Percentiles rank a stretch among this genome's conserved stretches.
phyloP scores from a whole-genome alignment of 2,113 vertebrate species.

The Physeter macrocephalus region DNA sequence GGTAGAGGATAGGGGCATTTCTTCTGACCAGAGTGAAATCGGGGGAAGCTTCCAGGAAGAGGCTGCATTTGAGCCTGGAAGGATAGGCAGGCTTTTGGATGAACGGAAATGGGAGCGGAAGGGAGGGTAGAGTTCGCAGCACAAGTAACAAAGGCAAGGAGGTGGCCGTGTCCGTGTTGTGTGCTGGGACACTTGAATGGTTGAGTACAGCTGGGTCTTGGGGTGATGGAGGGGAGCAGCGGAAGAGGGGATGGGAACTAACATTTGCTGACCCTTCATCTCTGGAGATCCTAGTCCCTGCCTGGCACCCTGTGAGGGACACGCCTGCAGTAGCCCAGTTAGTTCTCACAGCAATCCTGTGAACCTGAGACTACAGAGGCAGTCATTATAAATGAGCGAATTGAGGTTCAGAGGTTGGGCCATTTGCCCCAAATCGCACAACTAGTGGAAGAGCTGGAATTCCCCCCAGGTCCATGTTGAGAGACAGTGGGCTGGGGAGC shows the following conservation, averaged over 20 bases:
- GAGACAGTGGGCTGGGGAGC: not conserved
- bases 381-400: not conserved
- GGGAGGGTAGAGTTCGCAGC: not conserved
- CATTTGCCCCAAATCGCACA: not conserved
- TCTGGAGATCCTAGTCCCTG: not conserved
- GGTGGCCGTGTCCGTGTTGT: not conserved
- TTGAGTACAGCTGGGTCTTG: not conserved
- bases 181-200: not conserved
- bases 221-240: not conserved
- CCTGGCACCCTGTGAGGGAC: not conserved
- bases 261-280: not conserved
- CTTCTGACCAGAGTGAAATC: not conserved
- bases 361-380: not conserved
- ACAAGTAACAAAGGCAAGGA: not conserved
- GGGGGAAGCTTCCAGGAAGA: not conserved
- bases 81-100: not conserved
- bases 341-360: not conserved
- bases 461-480: not conserved
- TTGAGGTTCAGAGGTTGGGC: not conserved
- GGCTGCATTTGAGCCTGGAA: not conserved
- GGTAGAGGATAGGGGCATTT: not conserved
- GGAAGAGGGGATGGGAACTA: not conserved
- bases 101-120: not conserved
- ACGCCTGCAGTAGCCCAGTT: not conserved
- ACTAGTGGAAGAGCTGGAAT: not conserved